Base-by-base conservation (phyloP, 2,888 invertebrate species). In the Ametastegia equiseti region DNA sequence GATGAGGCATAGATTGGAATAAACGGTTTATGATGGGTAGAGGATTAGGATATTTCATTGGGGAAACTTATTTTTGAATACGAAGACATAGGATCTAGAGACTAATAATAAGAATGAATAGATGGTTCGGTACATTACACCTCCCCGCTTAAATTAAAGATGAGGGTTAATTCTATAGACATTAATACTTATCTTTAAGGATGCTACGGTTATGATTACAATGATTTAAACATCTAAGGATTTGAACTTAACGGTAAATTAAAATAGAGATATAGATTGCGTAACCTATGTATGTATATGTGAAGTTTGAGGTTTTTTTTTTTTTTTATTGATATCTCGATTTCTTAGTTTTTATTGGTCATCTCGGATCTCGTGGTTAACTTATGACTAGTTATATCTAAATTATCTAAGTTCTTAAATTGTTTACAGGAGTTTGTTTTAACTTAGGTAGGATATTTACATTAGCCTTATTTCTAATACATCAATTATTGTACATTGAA, bases 141-240 rank as follows among this genome's bases (percentile, higher is more conserved):
- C 67, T 67, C 67, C 39, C 39, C 67, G 33, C 19, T 67, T 67
- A 67, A 36, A 67, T 19, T 67, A 67, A 36, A 67, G 67, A 67
- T 67, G 36, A 19, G 11, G 39, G 15, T 67, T 67, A 67, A 36
- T n/a, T n/a, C n/a, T n/a, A n/a, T n/a, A n/a, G n/a, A n/a, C 7
- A 67, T 67, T 36, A 67, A 19, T 67, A 67, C 39, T 67, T 67
- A 67, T 67, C 67, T 67, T 36, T 67, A 67, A 67, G 67, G 13
- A 67, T 11, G 6, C 67, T 15, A 33, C 11, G 39, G 5, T 1
- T 19, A 9, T 67, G 39, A 39, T 36, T 15, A 36, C 39, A 11
- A n/a, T 67, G 67, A 67, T 67, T 67, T 15, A 36, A 67, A 13
- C 39, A 39, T 39, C 36, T 67, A n/a, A 19, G n/a, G 2, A 67